Base-by-base conservation (phyloP, 2,113 vertebrate genomes). In the Microtus montanus region DNA sequence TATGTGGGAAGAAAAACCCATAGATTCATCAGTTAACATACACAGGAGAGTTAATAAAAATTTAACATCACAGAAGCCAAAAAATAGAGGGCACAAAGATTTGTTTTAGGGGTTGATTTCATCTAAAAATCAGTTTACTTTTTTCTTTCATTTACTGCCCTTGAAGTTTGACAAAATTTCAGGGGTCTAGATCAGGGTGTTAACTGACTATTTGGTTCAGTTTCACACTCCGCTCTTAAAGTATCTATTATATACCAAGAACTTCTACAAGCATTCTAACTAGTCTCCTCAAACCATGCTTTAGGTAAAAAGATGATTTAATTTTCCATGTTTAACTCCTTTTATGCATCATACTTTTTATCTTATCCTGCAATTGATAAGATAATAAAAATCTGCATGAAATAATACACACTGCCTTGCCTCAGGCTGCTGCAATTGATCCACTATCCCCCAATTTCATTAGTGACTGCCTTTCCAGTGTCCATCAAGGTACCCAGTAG, bases 201-300 rank as follows among this genome's bases (percentile, higher is more conserved):
- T 91, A 83, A 47, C 47, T 47, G 47, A 88, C 79, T 79, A 92
- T 71, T 84, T 92, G 85, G 64, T 92, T 79, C 78, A 15, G 10
- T 73, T 94, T 94, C 92, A 93, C 70, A 83, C 49, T 75, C 63
- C 52, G 66, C 3, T 75, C 33, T 49, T 35, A 89, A 77, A 26
- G 4, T 11, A 70, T 89, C 41, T 41, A 75, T 84, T 70, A 70
- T 52, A 70, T 12, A 64, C 26, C 15, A 83, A 1, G 14, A 0
- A 64, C 22, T 30, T 89, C 83, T 85, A 10, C 8, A 26, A 15
- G 24, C 35, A 78, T 78, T 85, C 15, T 63, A 79, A 84, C 74
- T 84, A 70, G 4, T 30, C 3, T 6, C 13, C 33, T 92, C 33
- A 89, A 83, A 63, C 5, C 4, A 35, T 63, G n/a, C 24, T 82